Percentiles rank a stretch among this genome's conserved stretches.
Evolutionary conservation across 2,888 invertebrate genomes (phyloP).

Genomic region (Catocala nupta): DNA sequence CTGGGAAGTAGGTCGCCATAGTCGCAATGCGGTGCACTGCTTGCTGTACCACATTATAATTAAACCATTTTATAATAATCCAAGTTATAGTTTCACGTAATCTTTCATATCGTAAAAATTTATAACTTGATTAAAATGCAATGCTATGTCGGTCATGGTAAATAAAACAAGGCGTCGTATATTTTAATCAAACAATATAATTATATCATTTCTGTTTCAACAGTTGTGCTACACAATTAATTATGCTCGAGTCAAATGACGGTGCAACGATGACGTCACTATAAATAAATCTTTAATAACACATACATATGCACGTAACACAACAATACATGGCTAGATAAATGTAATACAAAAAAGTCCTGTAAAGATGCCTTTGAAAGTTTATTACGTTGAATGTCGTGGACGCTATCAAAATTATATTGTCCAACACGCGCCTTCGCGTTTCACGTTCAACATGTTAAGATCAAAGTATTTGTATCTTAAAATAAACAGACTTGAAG

Average conservation of each 20-base stretch:
- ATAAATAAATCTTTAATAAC: conserved; percentile 13
- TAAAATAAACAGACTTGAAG: too few species aligned
- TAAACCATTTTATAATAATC: too few species aligned
- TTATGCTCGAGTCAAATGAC: conserved; percentile 20
- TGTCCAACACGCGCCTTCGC: too few species aligned
- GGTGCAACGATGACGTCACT: conserved; percentile 16
- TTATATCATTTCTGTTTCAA: conserved; percentile 42
- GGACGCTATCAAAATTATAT: too few species aligned
- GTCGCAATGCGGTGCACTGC: too few species aligned
- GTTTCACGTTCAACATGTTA: too few species aligned
- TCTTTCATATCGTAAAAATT: too few species aligned
- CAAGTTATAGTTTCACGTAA: too few species aligned
- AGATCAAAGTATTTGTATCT: too few species aligned
- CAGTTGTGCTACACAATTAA: conserved; percentile 40
- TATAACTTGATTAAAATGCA: too few species aligned
- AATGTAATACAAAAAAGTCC: conserved; percentile 12
- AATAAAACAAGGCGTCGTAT: conserved; percentile 7
- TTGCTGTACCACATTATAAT: too few species aligned
- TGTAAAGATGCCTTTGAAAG: conserved; percentile 6
- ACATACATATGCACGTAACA: conserved; percentile 14
- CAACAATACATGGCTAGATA: conserved; percentile 1
- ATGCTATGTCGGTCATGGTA: background rate
- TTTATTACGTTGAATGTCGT: background rate
- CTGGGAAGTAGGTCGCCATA: too few species aligned
- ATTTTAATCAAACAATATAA: conserved; percentile 38